These are phyloP conservation scores for Lapara coniferarum DNA, from an alignment of 2,888 invertebrate species.

Conservation along the genomic window DNA sequence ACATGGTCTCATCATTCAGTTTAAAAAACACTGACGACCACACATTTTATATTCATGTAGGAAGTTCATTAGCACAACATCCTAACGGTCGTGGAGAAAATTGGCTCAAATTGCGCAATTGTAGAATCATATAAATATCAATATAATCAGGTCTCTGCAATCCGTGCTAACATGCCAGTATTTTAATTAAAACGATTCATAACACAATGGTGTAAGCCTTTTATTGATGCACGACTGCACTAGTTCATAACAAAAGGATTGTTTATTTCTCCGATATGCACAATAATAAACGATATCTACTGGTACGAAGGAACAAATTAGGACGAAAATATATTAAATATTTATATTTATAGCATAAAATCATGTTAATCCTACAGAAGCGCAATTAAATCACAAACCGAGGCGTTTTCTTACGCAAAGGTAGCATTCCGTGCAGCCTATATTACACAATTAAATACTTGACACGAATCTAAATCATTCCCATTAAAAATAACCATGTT, in stretches of 20 bases:
- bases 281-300: too few relatives aligned
- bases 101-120: conserved; percentile 45
- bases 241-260: background rate
- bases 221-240: background rate
- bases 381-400: too few relatives aligned
- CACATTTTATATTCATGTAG: background rate
- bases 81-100: conserved; percentile 15
- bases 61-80: conserved; percentile 22
- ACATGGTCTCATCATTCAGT: too few relatives aligned
- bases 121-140: conserved; percentile 51
- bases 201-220: conserved; percentile 5
- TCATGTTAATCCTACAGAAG: too few relatives aligned
- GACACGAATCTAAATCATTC: conserved; percentile 18
- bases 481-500: conserved; percentile 28
- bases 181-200: conserved; percentile 15
- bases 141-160: conserved; percentile 36
- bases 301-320: too few relatives aligned
- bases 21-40: background rate
- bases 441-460: conserved; percentile 8
- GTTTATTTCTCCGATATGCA: too few relatives aligned
- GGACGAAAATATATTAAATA: too few relatives aligned
- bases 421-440: conserved; percentile 19
- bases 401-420: background rate
- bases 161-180: conserved; percentile 23
- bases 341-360: too few relatives aligned